Percentiles rank a stretch among this genome's conserved stretches.
Conservation (phyloP, 2,113 vertebrate genomes). For the Ursus arctos region DNA sequence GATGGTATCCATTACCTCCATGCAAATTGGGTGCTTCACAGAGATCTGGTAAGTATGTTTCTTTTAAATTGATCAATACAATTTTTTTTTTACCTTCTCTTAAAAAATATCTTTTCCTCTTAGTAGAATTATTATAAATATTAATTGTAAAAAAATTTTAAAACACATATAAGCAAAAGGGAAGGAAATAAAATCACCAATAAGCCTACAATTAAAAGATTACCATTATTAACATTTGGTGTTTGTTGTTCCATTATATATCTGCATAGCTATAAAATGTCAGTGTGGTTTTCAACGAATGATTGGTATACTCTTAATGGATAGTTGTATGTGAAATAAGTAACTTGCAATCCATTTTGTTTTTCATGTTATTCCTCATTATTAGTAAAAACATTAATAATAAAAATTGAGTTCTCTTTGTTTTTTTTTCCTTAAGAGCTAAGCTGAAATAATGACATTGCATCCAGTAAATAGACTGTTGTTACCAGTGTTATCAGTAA, state of each 20-base stretch:
- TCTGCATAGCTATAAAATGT: conserved; percentile 21
- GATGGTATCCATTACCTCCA: conserved; percentile 94
- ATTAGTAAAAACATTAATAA: conserved; percentile 69
- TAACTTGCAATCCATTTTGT: conserved; percentile 65
- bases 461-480: conserved; percentile 73
- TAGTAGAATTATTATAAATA: conserved; percentile 11
- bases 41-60: conserved; percentile 89
- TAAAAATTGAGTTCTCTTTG: conserved; percentile 70
- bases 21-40: conserved; percentile 93
- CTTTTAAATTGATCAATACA: background rate
- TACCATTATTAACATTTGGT: background rate
- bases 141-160: conserved; percentile 47
- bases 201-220: background rate
- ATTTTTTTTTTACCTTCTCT: background rate
- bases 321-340: conserved; percentile 56
- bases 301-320: conserved; percentile 39
- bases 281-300: conserved; percentile 1
- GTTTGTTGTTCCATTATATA: background rate
- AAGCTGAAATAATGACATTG: conserved; percentile 79
- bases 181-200: background rate
- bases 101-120: background rate
- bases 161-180: background rate
- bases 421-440: conserved; percentile 78
- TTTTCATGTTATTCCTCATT: conserved; percentile 82
- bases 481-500: conserved; percentile 66